Base-by-base conservation (phyloP, 2,888 invertebrate species). In the Cephus runcator region DNA sequence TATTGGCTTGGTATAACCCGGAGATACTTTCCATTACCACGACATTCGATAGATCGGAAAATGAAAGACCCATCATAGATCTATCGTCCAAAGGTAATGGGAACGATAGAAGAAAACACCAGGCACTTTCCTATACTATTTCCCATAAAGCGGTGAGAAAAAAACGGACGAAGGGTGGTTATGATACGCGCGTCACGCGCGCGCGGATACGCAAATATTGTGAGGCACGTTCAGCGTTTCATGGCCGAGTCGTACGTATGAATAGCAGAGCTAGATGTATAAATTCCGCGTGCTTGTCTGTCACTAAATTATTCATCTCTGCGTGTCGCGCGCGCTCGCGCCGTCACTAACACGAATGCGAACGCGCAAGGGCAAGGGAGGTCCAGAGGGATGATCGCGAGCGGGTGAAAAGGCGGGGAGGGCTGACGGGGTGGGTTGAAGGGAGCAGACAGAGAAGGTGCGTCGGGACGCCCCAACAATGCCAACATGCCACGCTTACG, bases 401-500 rank as follows among this genome's bases (percentile, higher is more conserved):
- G 75, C 78, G 77, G 76, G 78, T 77, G 75, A 73, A 76, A 74
- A n/a, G n/a, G n/a, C 35, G 40, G 35, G 75, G 36, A 69, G 69
- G 73, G 12, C 68, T 33, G 69, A 73, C 68, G 73, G 78, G 73
- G 73, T 34, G 76, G 31, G 69, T 30, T 30, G 56, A 35, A 69
- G 69, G 76, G 35, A 69, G 31, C 40, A 35, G 36, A 33, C 68
- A 78, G 75, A 33, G 76, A 68, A 76, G 80, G 80, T 80, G 80
- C 80, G 82, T 81, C 79, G 79, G 80, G 83, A 81, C 81, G 79
- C 81, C 82, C 84, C 81, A 81, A 88, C 89, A 89, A 89, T 89
- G 87, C 87, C 83, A 87, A 83, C 83, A 82, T 83, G 81, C 82
- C 86, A 91, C 89, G 90, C 90, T 90, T 86, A 86, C 88, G 87